These are phyloP conservation scores for Mesorhabditis spiculigera DNA, from an alignment of 2,888 invertebrate genomes.

Conservation along the genomic window DNA sequence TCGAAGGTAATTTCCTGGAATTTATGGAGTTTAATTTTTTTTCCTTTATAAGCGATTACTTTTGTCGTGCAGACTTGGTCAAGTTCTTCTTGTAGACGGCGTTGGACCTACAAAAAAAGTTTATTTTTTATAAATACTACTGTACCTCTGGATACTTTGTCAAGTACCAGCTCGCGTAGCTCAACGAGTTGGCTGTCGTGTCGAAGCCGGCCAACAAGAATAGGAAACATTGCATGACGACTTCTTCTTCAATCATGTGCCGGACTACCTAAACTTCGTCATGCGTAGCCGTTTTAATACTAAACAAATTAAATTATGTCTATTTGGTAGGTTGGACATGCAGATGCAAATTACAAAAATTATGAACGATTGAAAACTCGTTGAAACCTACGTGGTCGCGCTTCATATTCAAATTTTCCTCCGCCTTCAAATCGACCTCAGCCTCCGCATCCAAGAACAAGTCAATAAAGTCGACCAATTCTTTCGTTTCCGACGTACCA, in stretches of 20 bases:
- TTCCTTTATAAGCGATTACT: too few relatives aligned
- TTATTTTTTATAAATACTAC: not conserved
- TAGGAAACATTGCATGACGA: slow-evolving; percentile 60
- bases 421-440: slow-evolving; percentile 23
- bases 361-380: too few relatives aligned
- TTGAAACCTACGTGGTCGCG: not conserved
- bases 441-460: slow-evolving; percentile 37
- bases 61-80: slow-evolving; percentile 18
- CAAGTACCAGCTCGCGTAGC: slow-evolving; percentile 61
- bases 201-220: slow-evolving; percentile 65
- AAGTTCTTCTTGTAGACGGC: slow-evolving; percentile 23
- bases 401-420: slow-evolving; percentile 4
- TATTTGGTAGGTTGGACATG: too few relatives aligned
- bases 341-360: too few relatives aligned
- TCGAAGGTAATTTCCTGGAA: slow-evolving; percentile 23
- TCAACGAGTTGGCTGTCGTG: slow-evolving; percentile 63
- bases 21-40: too few relatives aligned
- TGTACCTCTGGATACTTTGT: slow-evolving; percentile 59
- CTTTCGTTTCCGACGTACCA: not conserved
- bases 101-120: not conserved
- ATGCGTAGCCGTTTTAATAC: too few relatives aligned
- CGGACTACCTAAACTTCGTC: slow-evolving; percentile 15
- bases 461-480: slow-evolving; percentile 38
- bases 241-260: slow-evolving; percentile 41
- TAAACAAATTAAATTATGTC: too few relatives aligned